Evolutionary conservation across 2,888 invertebrate species (phyloP).

Genomic region (Cheilosia scutellata): DNA sequence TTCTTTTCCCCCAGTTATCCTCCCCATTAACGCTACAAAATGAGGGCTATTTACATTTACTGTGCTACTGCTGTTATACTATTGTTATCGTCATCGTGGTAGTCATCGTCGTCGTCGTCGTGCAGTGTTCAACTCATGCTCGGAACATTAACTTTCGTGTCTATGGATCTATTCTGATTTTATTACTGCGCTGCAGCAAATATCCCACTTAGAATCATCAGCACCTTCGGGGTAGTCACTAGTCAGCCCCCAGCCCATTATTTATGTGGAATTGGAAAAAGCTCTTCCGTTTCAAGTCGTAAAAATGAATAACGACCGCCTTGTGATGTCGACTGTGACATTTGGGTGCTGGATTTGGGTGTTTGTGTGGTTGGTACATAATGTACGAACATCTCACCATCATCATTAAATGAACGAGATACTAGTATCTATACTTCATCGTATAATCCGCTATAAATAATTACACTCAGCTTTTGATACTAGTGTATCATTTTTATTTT

Average conservation of each 20-base stretch:
- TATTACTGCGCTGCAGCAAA: slow-evolving; percentile 70
- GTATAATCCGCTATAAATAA: slow-evolving; percentile 71
- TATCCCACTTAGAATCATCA: slow-evolving; percentile 43
- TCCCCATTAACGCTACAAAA: slow-evolving; percentile 26
- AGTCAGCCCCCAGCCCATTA: slow-evolving; percentile 42
- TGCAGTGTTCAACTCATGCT: slow-evolving; percentile 38
- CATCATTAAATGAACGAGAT: slow-evolving; percentile 57
- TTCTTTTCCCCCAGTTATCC: slow-evolving; percentile 9
- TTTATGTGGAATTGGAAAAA: slow-evolving; percentile 75
- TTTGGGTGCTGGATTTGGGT: slow-evolving; percentile 48
- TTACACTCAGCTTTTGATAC: slow-evolving; percentile 52
- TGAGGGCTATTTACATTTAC: slow-evolving; percentile 46
- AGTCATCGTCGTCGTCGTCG: slow-evolving; percentile 16
- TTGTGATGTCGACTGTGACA: slow-evolving; percentile 74
- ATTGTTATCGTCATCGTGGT: slow-evolving; percentile 6
- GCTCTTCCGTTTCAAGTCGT: slow-evolving; percentile 74
- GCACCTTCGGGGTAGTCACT: slow-evolving; percentile 8
- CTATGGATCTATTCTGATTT: slow-evolving; percentile 73
- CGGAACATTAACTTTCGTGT: slow-evolving; percentile 74
- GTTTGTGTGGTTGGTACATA: slow-evolving; percentile 13
- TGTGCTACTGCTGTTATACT: slow-evolving; percentile 8
- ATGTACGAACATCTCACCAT: slow-evolving; percentile 32
- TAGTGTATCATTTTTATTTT: slow-evolving; percentile 3
- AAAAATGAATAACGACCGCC: slow-evolving; percentile 73
- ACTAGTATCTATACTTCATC: slow-evolving; percentile 48